Percentiles rank a stretch among this genome's conserved stretches.
These are phyloP conservation scores for Ciconia maguari DNA, from an alignment of 2,113 vertebrate species.

Conservation along the genomic window DNA sequence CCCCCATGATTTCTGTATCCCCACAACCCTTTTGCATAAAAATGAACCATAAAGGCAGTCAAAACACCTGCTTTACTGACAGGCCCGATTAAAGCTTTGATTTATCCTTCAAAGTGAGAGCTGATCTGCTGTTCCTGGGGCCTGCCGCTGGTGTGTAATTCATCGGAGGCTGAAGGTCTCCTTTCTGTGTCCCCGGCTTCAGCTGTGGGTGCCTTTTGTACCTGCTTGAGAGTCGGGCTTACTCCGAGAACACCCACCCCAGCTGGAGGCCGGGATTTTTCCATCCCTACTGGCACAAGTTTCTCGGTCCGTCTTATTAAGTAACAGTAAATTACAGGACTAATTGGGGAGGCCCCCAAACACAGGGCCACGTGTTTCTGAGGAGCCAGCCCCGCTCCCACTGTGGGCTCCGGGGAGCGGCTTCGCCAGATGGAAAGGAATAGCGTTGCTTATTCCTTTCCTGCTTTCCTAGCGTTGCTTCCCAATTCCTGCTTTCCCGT, in stretches of 20 bases:
- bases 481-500: not conserved
- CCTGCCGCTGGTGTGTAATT: constrained; percentile 68
- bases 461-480: too few species aligned
- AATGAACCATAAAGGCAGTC: constrained; percentile 77
- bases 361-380: not conserved
- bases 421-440: not conserved
- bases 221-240: constrained; percentile 31
- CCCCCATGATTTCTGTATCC: constrained; percentile 76
- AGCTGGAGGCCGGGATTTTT: constrained; percentile 52
- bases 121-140: constrained; percentile 51
- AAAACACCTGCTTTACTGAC: constrained; percentile 83
- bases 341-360: not conserved
- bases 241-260: constrained; percentile 15
- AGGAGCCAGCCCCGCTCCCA: not conserved
- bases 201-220: constrained; percentile 67
- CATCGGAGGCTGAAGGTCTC: constrained; percentile 67
- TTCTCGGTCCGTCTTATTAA: not conserved
- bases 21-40: constrained; percentile 77
- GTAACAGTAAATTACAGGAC: constrained; percentile 49
- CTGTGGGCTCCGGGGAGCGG: not conserved
- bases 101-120: constrained; percentile 69
- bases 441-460: not conserved
- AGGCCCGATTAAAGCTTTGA: constrained; percentile 78
- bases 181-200: constrained; percentile 52
- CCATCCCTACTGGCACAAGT: not conserved